Conservation (phyloP, 1,140 invertebrate genomes). For the Chelonus insularis region DNA sequence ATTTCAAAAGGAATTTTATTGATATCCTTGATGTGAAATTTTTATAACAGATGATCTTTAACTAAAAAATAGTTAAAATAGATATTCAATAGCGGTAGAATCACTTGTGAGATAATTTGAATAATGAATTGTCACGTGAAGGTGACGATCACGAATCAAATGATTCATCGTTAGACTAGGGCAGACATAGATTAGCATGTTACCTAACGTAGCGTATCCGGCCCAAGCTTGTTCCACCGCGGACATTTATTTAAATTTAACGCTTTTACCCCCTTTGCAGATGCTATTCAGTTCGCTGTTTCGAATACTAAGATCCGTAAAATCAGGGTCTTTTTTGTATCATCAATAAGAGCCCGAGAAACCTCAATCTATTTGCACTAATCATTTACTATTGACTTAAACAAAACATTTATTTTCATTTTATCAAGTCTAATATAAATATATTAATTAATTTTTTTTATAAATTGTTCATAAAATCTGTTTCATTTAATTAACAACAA, state of each 20-base stretch:
- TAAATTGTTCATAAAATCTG: conserved; percentile 26
- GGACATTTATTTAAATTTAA: conserved; percentile 58
- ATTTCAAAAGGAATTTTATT: not conserved
- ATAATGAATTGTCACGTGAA: conserved; percentile 23
- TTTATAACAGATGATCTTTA: too few species aligned
- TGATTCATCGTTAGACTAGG: conserved; percentile 23
- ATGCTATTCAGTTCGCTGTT: conserved; percentile 32
- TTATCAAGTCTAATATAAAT: too few species aligned
- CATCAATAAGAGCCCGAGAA: conserved; percentile 2
- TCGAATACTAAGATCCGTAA: conserved; percentile 42
- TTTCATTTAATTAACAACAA: too few species aligned
- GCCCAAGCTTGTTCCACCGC: conserved; percentile 34
- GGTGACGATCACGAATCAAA: conserved; percentile 26
- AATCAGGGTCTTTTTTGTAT: conserved; percentile 36
- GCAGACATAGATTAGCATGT: conserved; percentile 51
- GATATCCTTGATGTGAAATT: too few species aligned
- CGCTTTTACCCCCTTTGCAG: conserved; percentile 47
- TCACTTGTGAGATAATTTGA: conserved; percentile 17
- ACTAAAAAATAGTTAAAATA: not conserved
- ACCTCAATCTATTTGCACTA: conserved; percentile 12
- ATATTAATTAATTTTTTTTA: not conserved
- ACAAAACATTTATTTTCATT: too few species aligned
- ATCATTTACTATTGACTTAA: not conserved
- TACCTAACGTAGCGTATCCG: conserved; percentile 51
- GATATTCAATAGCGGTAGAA: not conserved